phyloP scores from a whole-genome alignment of 2,888 invertebrate genomes.

The Mactromeris polynyma region DNA sequence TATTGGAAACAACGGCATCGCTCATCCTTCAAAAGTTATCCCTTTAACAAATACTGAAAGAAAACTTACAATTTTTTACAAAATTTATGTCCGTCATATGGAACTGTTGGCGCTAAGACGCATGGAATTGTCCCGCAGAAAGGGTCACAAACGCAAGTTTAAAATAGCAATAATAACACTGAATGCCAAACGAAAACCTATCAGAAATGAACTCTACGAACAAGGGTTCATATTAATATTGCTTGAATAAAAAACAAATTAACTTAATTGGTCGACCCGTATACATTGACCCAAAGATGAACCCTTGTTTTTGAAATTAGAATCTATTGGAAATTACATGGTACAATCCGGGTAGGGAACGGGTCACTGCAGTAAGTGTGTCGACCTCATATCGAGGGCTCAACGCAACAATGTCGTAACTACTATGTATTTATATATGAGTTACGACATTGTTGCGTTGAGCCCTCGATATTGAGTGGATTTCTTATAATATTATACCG shows the following conservation, averaged over 20 bases:
- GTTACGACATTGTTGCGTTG: no score
- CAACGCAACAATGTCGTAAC: no score
- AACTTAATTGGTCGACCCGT: background rate
- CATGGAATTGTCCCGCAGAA: background rate
- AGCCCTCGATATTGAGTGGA: no score
- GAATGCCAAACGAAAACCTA: background rate
- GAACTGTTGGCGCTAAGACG: background rate
- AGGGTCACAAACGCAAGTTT: background rate
- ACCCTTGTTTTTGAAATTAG: background rate
- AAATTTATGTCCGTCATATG: background rate
- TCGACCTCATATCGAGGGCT: no score
- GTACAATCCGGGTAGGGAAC: background rate
- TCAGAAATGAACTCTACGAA: background rate
- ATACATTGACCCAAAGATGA: background rate
- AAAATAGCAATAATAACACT: background rate
- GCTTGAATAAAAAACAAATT: background rate
- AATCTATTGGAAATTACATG: background rate
- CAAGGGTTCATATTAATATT: background rate
- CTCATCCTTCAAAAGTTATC: background rate
- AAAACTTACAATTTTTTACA: background rate
- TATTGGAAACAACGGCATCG: background rate
- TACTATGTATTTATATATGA: background rate
- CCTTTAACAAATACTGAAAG: background rate
- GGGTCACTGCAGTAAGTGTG: background rate
- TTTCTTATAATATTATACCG: no score